Evolutionary conservation across 2,888 invertebrate genomes (phyloP), one percentile per base, ranked within the genome.

Genomic region (Calameuta idolon): DNA sequence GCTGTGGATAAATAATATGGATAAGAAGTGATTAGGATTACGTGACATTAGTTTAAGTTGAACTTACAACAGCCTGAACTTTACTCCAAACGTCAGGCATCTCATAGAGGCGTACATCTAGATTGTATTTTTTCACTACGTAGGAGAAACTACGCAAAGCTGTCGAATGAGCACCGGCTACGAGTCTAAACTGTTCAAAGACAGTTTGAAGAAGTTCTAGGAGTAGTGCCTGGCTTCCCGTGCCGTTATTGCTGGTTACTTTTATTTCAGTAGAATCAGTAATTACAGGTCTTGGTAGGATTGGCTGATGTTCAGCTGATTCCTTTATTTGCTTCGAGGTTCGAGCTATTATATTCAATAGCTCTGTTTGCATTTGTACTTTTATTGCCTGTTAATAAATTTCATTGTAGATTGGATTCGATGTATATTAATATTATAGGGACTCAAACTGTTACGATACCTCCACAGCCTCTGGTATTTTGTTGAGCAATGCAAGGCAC

Each of bases 21-120:
- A 31, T 71, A 9, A 23, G 12, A 71, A 9, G 55, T 34, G 37
- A 4, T 23, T 23, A 3, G 68, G 12, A 55, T 23, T 74, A 11
- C 35, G 23, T 12, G 12, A 3, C 34, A 73, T 73, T 74, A 15
- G 9, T 23, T 34, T 34, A 74, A 34, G 11, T n/a, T n/a, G n/a
- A 74, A 93, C 95, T 93, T 92, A 97, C 97, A 87, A 97, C 97
- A 89, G 95, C 95, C 91, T 98, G 98, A 69, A 97, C 96, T 86
- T 97, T 96, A 71, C 95, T 95, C 98, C 98, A 98, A 84, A 97
- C 97, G 89, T 97, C 96, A 69, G 95, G 93, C 89, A 96, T 94
- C 87, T 94, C 94, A 89, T 96, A 96, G 74, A 95, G 89, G 77
- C 92, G 92, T 74, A 93, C 88, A 83, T 93, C 92, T n/a, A 93